These are phyloP conservation scores for Philereme transversata DNA, from an alignment of 2,888 invertebrate species.

Conservation along the genomic window DNA sequence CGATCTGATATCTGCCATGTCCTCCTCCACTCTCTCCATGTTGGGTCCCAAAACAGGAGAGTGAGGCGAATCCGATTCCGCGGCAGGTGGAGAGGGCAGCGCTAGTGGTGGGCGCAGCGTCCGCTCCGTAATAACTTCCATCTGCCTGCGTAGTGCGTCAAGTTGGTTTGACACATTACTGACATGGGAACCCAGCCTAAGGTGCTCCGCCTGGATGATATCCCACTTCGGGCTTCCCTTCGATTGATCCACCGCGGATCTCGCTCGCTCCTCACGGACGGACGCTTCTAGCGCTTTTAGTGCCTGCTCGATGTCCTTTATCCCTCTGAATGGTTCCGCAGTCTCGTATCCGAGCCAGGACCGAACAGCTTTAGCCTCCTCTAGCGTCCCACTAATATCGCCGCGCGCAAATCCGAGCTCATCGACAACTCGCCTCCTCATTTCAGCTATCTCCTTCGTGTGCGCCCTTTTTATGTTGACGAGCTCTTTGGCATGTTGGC, in stretches of 20 bases:
- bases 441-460: not conserved
- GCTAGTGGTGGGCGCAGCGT: not conserved
- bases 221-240: not conserved
- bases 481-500: not conserved
- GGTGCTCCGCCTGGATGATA: not conserved
- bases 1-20: too few species aligned
- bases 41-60: too few species aligned
- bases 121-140: not conserved
- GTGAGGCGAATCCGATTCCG: too few species aligned
- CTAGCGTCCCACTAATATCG: not conserved
- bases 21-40: too few species aligned
- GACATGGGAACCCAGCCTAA: not conserved
- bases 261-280: not conserved
- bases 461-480: not conserved
- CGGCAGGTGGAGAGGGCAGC: too few species aligned
- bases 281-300: not conserved
- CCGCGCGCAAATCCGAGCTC: not conserved
- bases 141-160: not conserved
- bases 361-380: not conserved
- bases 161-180: not conserved
- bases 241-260: not conserved
- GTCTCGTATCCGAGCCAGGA: conserved; percentile 1
- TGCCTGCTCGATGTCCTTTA: too few species aligned
- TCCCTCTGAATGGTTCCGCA: not conserved
- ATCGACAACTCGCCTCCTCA: not conserved